Base-by-base conservation (phyloP, 2,113 vertebrate species). In the Paradoxurus hermaphroditus region DNA sequence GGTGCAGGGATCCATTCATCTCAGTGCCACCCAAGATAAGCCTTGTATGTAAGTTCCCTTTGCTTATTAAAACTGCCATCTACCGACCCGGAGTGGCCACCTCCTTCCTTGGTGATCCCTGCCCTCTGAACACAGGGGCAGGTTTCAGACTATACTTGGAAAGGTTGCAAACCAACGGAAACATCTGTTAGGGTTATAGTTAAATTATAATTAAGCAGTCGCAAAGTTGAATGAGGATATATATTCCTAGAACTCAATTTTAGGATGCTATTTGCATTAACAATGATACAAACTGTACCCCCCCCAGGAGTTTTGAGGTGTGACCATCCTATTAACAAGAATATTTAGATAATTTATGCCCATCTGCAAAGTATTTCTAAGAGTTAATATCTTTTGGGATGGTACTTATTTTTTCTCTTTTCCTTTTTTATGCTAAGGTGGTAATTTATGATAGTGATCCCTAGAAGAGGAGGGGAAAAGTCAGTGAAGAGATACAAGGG, bases 121-220 rank as follows among this genome's bases (percentile, higher is more conserved):
- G 27, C 25, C 73, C 73, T 75, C 73, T 75, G 73, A 29, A 25
- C 13, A 7, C 16, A 75, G 41, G 72, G 25, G 25, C 25, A 13
- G 14, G 41, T 75, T 44, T 75, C 72, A 75, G 25, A 44, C 39
- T 41, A 44, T 1, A 29, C 39, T 41, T 29, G 72, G 72, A 41
- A 75, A 29, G 14, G 27, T 31, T 77, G 27, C 44, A 44, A 77
- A 46, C 27, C 29, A 14, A 75, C 13, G 15, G 72, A 75, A 44
- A 86, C 11, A 63, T 84, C 62, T 81, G 68, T 63, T 96, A 81
- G 27, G 68, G 85, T 91, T 73, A 89, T 36, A 90, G 39, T 77
- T 89, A 93, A 86, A 27, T 88, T 86, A 34, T 79, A 94, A 88
- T 46, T 59, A 75, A 93, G 39, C n/a, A 53, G 29, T 94, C 44